These are phyloP conservation scores for Discoglossus pictus DNA, from an alignment of 2,797 vertebrate genomes.

Conservation along the genomic window DNA sequence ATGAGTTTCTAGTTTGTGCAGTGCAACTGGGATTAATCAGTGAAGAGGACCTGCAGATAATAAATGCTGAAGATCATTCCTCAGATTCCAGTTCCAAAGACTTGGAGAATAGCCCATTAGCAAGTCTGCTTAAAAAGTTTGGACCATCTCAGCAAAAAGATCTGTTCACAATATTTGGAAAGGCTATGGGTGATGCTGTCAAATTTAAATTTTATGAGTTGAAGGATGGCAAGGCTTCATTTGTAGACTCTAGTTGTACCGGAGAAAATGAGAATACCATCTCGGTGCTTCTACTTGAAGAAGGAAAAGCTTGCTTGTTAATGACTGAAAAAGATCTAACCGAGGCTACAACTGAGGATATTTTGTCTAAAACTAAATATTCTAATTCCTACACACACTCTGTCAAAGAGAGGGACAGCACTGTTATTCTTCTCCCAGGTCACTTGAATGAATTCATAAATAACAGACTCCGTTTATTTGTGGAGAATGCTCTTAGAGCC, in stretches of 20 bases:
- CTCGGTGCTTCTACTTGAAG: constrained; percentile 46
- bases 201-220: constrained; percentile 46
- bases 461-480: constrained; percentile 47
- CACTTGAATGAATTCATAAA: constrained; percentile 47
- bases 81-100: background rate
- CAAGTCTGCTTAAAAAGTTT: constrained; percentile 47
- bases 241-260: constrained; percentile 1
- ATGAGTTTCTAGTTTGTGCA: constrained; percentile 43
- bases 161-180: constrained; percentile 43
- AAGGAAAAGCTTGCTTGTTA: constrained; percentile 47
- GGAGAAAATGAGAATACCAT: constrained; percentile 24
- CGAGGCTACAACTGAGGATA: constrained; percentile 36
- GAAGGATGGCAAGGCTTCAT: constrained; percentile 40
- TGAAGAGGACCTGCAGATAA: constrained; percentile 42
- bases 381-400: constrained; percentile 7
- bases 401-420: background rate
- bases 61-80: background rate
- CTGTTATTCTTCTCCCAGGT: constrained; percentile 42
- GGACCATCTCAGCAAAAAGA: constrained; percentile 40
- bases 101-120: constrained; percentile 15
- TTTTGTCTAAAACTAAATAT: constrained; percentile 47
- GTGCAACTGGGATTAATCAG: constrained; percentile 40
- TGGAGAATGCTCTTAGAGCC: constrained; percentile 54
- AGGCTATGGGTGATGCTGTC: constrained; percentile 27
- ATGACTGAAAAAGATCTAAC: constrained; percentile 48